Percentiles rank a stretch among this genome's conserved stretches.
These are phyloP conservation scores for Drosophila parthenogenetica DNA, from an alignment of 2,888 invertebrate species.

Conservation along the genomic window DNA sequence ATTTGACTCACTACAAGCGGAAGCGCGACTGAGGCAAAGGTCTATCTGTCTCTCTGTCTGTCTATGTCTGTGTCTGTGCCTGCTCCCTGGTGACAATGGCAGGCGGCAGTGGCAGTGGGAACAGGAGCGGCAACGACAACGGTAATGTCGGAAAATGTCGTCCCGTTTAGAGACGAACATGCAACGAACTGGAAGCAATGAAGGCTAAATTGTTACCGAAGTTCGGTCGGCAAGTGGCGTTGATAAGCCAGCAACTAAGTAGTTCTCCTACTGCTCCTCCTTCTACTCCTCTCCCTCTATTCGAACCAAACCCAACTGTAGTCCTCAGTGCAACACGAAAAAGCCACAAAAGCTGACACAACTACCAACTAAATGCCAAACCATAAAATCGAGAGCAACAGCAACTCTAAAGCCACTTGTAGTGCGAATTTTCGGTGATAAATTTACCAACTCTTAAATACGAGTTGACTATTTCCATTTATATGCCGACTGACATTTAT, in stretches of 20 bases:
- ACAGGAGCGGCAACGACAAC: background rate
- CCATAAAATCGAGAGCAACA: slow-evolving; percentile 36
- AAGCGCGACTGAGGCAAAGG: slow-evolving; percentile 66
- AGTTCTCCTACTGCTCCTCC: slow-evolving; percentile 15
- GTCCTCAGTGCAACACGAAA: slow-evolving; percentile 22
- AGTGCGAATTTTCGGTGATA: slow-evolving; percentile 39
- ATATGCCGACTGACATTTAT: slow-evolving; percentile 5
- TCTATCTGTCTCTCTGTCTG: slow-evolving; percentile 24
- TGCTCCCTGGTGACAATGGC: slow-evolving; percentile 61
- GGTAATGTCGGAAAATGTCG: slow-evolving; percentile 43
- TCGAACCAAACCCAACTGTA: too few species aligned
- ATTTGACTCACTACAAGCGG: slow-evolving; percentile 81
- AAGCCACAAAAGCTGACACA: slow-evolving; percentile 52
- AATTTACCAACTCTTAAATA: slow-evolving; percentile 51
- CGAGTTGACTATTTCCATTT: background rate
- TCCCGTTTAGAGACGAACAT: slow-evolving; percentile 34
- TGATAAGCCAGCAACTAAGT: slow-evolving; percentile 62
- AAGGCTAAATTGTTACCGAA: slow-evolving; percentile 77
- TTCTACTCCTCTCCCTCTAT: too few species aligned
- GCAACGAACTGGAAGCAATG: slow-evolving; percentile 77
- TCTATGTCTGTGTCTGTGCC: slow-evolving; percentile 3
- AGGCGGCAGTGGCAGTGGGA: slow-evolving; percentile 25
- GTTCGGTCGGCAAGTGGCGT: slow-evolving; percentile 45
- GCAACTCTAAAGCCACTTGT: slow-evolving; percentile 40
- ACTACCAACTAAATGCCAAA: slow-evolving; percentile 38